Conservation (phyloP, 2,888 invertebrate species). For the Apotomis capreana region DNA sequence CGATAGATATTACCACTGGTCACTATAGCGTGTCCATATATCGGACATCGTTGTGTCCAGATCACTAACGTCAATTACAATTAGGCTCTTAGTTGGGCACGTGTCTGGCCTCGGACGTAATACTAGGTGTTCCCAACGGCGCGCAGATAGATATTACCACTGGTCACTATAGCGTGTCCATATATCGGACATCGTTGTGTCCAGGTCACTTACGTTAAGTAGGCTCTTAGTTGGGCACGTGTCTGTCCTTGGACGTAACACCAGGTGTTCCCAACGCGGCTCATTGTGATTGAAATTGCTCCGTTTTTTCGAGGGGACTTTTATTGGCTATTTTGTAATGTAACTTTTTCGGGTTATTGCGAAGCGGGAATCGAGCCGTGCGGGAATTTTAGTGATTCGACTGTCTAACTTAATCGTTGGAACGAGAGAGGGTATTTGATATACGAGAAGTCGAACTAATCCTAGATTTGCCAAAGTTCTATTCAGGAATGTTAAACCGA, state of each 20-base stretch:
- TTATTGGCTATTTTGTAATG: conserved; percentile 47
- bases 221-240: conserved; percentile 78
- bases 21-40: not conserved
- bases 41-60: too few relatives aligned
- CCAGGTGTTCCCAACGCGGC: conserved; percentile 71
- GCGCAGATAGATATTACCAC: too few relatives aligned
- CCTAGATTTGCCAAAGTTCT: not conserved
- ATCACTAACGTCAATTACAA: not conserved
- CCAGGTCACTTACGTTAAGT: conserved; percentile 82
- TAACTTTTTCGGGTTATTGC: conserved; percentile 40
- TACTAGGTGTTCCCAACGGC: too few relatives aligned
- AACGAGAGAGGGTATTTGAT: conserved; percentile 8
- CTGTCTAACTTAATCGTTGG: conserved; percentile 22
- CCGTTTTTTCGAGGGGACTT: conserved; percentile 61
- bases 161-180: conserved; percentile 1
- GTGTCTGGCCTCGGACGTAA: not conserved
- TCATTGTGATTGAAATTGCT: conserved; percentile 77
- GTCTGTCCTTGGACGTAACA: conserved; percentile 63
- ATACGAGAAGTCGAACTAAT: not conserved
- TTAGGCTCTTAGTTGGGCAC: not conserved
- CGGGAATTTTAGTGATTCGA: conserved; percentile 28
- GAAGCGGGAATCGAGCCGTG: conserved; percentile 27
- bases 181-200: conserved; percentile 43
- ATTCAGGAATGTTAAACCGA: too few relatives aligned
- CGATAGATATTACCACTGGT: not conserved